Evolutionary conservation across 2,797 vertebrate species (phyloP), one percentile per base, ranked within the genome.

Genomic region (Gadopsis marmoratus): DNA sequence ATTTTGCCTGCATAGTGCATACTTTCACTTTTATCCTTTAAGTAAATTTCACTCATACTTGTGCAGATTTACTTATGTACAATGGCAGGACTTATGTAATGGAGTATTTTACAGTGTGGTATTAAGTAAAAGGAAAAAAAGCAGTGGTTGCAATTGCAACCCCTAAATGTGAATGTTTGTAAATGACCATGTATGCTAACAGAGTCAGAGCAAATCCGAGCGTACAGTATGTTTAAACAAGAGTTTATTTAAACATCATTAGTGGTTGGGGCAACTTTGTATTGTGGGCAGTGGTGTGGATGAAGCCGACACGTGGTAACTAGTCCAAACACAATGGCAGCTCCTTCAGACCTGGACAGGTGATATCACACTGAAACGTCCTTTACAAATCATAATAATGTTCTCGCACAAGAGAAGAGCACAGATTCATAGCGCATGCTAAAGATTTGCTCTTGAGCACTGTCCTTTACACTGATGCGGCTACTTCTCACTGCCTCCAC

Each of bases 401-500:
- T 67, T 50, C 16, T 65, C 35, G 60, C 61, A 71, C 33, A n/a
- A n/a, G n/a, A n/a, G n/a, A 68, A 26, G 35, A 45, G 0, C 29
- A 76, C 19, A 5, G 13, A 47, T 66, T 75, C 23, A 60, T 58
- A 59, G n/a, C 43, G 4, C 53, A 63, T 60, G 19, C 13, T n/a
- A 11, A 61, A 26, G 26, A 63, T 14, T 19, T 13, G 9, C 13
- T 69, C 43, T 43, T 1, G 45, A 19, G 17, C 17, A 45, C 39
- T 8, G 0, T 83, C 45, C 6, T 53, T 68, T 33, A 33, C 37
- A n/a, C 7, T 0, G 61, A n/a, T 19, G 61, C 48, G 60, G 53
- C 47, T 85, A 89, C 19, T 91, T 55, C 2, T 45, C 10, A 3
- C 8, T 1, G 7, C 39, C 78, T 87, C 61, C 83, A 4, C 54